Conservation (phyloP, 2,888 invertebrate species). For the Diaprepes abbreviatus region DNA sequence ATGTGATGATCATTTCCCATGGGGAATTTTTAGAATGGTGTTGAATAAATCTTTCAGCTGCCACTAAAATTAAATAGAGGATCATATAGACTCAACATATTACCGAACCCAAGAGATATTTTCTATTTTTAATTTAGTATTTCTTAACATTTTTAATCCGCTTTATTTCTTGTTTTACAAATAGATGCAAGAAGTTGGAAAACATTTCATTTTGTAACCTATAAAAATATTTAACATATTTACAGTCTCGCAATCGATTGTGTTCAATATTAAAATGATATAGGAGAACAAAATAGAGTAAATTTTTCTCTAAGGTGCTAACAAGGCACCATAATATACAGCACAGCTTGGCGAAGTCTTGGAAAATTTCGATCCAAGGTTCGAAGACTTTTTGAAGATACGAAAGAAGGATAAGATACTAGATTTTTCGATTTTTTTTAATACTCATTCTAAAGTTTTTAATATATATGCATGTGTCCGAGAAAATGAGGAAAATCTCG, state of each 20-base stretch:
- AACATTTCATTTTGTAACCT: constrained; percentile 22
- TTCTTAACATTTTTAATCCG: constrained; percentile 29
- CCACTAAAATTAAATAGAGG: constrained; percentile 35
- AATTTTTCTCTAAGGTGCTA: too few species aligned
- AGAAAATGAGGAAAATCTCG: too few species aligned
- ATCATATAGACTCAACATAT: constrained; percentile 38
- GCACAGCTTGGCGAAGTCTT: too few species aligned
- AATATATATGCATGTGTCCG: too few species aligned
- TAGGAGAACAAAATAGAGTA: too few species aligned
- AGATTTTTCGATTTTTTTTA: too few species aligned
- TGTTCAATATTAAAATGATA: neutral
- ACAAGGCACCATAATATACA: too few species aligned
- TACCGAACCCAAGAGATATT: constrained; percentile 20
- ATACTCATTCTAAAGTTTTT: too few species aligned
- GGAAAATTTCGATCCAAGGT: too few species aligned
- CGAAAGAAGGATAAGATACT: too few species aligned
- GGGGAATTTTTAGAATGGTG: constrained; percentile 15
- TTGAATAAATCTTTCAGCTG: constrained; percentile 36
- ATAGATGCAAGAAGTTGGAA: constrained; percentile 19
- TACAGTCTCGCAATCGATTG: neutral
- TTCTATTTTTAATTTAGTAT: constrained; percentile 35
- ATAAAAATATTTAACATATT: constrained; percentile 15
- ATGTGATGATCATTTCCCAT: neutral
- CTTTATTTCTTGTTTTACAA: constrained; percentile 30
- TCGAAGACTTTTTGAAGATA: too few species aligned